A percentile compares a stretch with the other conserved stretches of the same genome.
These are phyloP conservation scores for Spialia ferax DNA, from an alignment of 2,888 invertebrate genomes.

Conservation along the genomic window DNA sequence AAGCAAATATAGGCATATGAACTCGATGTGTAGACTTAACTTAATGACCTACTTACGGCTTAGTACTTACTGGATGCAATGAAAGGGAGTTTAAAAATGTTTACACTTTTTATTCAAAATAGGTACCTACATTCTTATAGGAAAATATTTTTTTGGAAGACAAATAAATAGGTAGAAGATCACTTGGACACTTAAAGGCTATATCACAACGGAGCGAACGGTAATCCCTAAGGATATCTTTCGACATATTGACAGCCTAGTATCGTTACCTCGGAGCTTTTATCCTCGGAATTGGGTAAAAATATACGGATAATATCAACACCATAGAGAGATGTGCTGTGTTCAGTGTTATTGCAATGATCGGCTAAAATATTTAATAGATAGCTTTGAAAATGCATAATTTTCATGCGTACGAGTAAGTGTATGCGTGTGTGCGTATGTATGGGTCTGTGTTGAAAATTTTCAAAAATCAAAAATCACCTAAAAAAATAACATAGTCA, in stretches of 20 bases:
- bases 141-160: neutral
- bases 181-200: neutral
- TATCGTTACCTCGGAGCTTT: neutral
- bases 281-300: neutral
- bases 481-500: no score
- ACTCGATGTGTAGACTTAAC: no score
- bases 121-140: neutral
- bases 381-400: no score
- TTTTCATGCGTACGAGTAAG: no score
- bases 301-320: conserved; percentile 1
- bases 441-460: no score
- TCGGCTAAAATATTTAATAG: no score
- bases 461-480: no score
- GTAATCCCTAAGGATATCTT: conserved; percentile 7
- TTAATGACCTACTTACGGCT: no score
- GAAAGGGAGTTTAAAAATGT: no score
- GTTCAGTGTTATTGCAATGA: neutral
- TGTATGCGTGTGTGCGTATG: no score
- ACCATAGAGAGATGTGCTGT: neutral
- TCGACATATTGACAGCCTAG: conserved; percentile 8
- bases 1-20: no score
- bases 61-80: no score
- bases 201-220: neutral
- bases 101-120: neutral
- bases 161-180: neutral